These are phyloP conservation scores for Caprella mutica DNA, from an alignment of 2,888 invertebrate species.

Conservation along the genomic window DNA sequence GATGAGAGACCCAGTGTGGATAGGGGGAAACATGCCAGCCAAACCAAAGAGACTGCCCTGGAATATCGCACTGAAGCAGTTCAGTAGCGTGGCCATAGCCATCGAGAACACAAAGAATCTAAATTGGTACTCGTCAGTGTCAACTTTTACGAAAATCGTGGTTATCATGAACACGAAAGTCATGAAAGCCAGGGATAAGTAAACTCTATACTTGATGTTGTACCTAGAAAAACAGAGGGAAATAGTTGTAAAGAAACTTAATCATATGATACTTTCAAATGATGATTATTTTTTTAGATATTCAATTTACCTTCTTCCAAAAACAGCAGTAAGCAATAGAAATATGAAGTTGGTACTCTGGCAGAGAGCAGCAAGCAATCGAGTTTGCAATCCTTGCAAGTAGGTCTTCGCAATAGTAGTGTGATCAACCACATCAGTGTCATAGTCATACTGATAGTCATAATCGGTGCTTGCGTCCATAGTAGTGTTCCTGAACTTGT, in stretches of 20 bases:
- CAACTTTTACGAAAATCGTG: slow-evolving; percentile 23
- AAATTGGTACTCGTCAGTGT: slow-evolving; percentile 29
- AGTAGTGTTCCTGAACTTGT: slow-evolving; percentile 25
- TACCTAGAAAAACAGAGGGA: too few species aligned
- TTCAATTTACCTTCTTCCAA: too few species aligned
- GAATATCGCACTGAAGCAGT: slow-evolving; percentile 38
- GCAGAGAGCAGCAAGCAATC: slow-evolving; percentile 27
- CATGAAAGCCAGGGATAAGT: slow-evolving; percentile 21
- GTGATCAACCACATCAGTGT: neutral
- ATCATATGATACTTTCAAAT: too few species aligned
- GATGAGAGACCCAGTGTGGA: slow-evolving; percentile 71
- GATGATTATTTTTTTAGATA: too few species aligned
- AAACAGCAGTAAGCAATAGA: slow-evolving; percentile 28
- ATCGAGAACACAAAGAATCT: slow-evolving; percentile 28
- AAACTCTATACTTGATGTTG: too few species aligned
- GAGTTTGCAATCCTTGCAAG: slow-evolving; percentile 20
- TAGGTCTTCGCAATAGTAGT: neutral
- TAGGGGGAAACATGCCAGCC: slow-evolving; percentile 70
- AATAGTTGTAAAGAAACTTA: too few species aligned
- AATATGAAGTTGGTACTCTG: slow-evolving; percentile 28
- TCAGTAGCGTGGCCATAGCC: slow-evolving; percentile 22
- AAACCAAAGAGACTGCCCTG: slow-evolving; percentile 77
- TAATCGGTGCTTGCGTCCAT: too few species aligned
- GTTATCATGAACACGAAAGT: slow-evolving; percentile 26
- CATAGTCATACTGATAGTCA: too few species aligned